Evolutionary conservation across 2,797 vertebrate species (phyloP).

Genomic region (Gambelia wislizenii): DNA sequence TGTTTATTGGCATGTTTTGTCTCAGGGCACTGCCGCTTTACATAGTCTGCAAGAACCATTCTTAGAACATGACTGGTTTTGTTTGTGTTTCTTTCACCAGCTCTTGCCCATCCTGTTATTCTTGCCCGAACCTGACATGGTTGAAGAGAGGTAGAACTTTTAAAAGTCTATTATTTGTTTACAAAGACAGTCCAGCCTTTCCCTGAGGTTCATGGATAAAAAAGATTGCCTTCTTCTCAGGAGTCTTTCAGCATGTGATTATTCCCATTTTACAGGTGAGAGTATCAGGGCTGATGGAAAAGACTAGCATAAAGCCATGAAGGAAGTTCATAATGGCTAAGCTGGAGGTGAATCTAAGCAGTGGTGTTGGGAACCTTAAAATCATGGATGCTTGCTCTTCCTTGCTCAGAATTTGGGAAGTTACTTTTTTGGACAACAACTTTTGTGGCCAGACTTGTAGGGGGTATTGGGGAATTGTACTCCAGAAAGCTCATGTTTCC

Average conservation of each 20-base stretch:
- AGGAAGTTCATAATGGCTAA: neutral
- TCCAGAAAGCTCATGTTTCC: too few species aligned
- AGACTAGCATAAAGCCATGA: neutral
- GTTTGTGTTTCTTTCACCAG: neutral
- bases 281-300: neutral
- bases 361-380: neutral
- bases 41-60: neutral
- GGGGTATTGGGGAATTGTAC: too few species aligned
- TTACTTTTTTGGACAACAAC: neutral
- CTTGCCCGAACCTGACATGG: constrained; percentile 6
- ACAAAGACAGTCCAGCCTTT: neutral
- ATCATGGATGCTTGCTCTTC: neutral
- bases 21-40: neutral
- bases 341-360: neutral
- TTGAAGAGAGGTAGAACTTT: neutral
- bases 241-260: neutral
- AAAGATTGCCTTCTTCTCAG: neutral
- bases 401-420: neutral
- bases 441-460: neutral
- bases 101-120: neutral
- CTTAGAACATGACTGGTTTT: neutral
- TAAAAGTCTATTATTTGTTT: constrained; percentile 15
- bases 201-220: neutral
- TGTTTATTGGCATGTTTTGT: neutral
- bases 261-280: neutral